Evolutionary conservation across 2,888 invertebrate species (phyloP), one percentile per base, ranked within the genome.

Genomic region (Dendrolimus pini): DNA sequence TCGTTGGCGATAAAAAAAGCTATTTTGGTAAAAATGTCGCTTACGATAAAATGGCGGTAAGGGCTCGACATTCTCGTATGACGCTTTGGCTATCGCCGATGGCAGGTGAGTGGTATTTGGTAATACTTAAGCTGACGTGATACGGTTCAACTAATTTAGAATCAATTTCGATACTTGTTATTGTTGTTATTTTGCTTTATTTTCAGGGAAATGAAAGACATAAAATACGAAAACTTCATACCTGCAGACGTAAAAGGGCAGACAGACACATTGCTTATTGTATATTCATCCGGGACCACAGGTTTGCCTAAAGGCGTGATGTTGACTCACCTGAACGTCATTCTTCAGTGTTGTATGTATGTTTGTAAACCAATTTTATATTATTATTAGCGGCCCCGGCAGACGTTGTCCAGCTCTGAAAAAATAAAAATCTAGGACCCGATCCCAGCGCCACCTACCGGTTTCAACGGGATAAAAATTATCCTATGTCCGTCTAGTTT

Each of bases 201-300:
- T 47, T 47, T 47, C 47, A 47, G 47, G 12, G 47, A 47, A 47
- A 47, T 67, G 1, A 62, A 64, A 13, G 70, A 81, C 60, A 73
- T 83, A 0, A 65, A 61, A 2, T 78, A 64, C 57, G 78, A 82
- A 0, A 73, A 81, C 0, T 86, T 87, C 53, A 52, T 62, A 3
- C 63, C 72, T 0, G 77, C 70, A 0, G 81, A 82, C 8, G 81
- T 84, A 0, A 55, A 69, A 1, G 83, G 83, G 0, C 77, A 80
- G 52, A 66, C 57, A 0, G 88, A 88, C 41, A 68, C 77, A 0
- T 52, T 76, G 8, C 69, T 83, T 9, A 72, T 89, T 13, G 54
- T 87, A 41, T 88, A 86, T 59, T 89, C 89, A 0, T 89, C 88
- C 2, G 89, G 89, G 0, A 89, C 89, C 0, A 88, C 88, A 0